Evolutionary conservation across 2,797 vertebrate species (phyloP).

Genomic region (Falco novaeseelandiae): DNA sequence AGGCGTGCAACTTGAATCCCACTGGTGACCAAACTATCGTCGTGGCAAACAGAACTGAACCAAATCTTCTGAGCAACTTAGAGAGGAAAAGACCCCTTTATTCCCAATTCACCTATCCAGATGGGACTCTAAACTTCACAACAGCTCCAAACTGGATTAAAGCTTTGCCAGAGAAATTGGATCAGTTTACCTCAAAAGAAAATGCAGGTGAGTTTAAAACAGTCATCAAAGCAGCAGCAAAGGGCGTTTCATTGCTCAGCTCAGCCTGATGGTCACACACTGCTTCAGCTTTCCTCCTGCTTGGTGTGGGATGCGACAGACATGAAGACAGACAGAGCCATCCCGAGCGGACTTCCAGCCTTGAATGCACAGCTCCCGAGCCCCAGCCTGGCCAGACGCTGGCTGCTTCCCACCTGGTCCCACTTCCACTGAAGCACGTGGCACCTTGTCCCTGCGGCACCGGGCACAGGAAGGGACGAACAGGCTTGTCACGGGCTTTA

Average conservation of each 20-base stretch:
- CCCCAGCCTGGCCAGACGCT: background rate
- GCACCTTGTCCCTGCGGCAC: background rate
- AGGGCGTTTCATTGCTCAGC: background rate
- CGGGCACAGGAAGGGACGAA: background rate
- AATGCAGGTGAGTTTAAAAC: background rate
- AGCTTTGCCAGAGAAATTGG: background rate
- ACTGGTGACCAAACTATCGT: background rate
- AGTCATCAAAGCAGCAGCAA: background rate
- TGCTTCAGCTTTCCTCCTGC: background rate
- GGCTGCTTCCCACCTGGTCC: background rate
- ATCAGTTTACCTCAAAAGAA: background rate
- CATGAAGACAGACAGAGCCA: rapidly evolving
- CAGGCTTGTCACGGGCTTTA: rapidly evolving
- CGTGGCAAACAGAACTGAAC: background rate
- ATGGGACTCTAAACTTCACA: background rate
- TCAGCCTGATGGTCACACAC: background rate
- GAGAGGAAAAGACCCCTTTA: background rate
- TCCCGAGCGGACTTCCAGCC: background rate
- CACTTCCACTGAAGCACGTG: background rate
- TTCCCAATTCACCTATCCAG: background rate
- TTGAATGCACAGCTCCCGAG: rapidly evolving
- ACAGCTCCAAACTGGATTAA: background rate
- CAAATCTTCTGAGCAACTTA: background rate
- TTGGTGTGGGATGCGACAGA: background rate
- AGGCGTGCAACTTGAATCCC: background rate